These are phyloP conservation scores for Arothron firmamentum DNA, from an alignment of 2,113 vertebrate species.

Conservation along the genomic window DNA sequence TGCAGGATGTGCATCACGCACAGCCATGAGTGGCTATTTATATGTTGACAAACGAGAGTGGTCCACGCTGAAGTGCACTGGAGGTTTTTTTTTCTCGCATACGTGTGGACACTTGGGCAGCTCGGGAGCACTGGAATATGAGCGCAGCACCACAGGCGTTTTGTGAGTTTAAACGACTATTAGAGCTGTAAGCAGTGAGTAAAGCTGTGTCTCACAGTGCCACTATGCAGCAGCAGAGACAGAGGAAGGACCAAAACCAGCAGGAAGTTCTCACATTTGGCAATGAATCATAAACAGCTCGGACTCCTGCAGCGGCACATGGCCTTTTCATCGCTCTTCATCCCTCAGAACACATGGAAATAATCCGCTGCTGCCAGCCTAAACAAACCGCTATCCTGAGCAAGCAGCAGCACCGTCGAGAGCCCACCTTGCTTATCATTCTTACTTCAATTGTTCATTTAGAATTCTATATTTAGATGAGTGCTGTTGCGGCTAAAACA, in stretches of 20 bases:
- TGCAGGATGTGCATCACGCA: conserved; percentile 44
- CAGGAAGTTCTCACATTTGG: conserved; percentile 35
- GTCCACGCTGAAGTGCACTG: conserved; percentile 37
- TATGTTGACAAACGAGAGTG: conserved; percentile 59
- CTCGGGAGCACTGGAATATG: background rate
- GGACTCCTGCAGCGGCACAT: conserved; percentile 10
- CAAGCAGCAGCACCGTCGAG: conserved; percentile 9
- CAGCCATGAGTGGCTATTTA: conserved; percentile 62
- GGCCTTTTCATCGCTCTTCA: conserved; percentile 2
- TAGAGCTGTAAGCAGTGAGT: conserved; percentile 23
- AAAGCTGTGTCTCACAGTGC: conserved; percentile 12
- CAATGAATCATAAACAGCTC: conserved; percentile 32
- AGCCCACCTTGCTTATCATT: background rate
- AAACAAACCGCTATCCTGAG: conserved; percentile 11
- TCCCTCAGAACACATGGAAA: conserved; percentile 2
- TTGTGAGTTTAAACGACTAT: conserved; percentile 1
- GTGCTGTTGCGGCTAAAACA: conserved; percentile 58
- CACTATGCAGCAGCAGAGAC: conserved; percentile 42
- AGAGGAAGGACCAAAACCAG: conserved; percentile 17
- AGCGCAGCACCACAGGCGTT: background rate
- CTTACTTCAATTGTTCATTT: too few species aligned
- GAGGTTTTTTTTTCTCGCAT: conserved; percentile 3
- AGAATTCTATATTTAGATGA: conserved; percentile 69
- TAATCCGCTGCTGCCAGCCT: conserved; percentile 11
- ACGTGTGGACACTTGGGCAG: background rate